Evolutionary conservation across 2,113 vertebrate genomes (phyloP).

Genomic region (Entomyzon cyanotis): DNA sequence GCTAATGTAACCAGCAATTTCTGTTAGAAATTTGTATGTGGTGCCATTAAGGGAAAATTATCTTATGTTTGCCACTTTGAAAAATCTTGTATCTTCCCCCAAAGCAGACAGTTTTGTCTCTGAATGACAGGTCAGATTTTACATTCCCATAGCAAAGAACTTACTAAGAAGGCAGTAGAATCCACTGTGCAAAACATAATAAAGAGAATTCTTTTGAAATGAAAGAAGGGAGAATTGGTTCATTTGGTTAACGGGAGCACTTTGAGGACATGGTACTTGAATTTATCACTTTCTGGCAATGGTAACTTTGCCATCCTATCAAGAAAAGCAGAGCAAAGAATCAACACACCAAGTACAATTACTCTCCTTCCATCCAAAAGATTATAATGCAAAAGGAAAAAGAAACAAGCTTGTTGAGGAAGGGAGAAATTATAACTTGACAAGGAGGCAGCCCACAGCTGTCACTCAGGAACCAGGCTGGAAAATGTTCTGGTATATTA

Average conservation of each 20-base stretch:
- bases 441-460: not conserved
- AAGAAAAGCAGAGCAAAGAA: not conserved
- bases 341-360: not conserved
- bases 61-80: not conserved
- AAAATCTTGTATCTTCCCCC: not conserved
- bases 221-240: not conserved
- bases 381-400: not conserved
- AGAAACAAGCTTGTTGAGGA: not conserved
- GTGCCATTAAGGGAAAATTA: not conserved
- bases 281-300: not conserved
- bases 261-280: not conserved
- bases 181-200: not conserved
- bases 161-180: not conserved
- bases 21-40: not conserved
- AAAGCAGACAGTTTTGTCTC: not conserved
- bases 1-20: not conserved
- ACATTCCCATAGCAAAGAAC: not conserved
- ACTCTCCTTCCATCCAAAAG: not conserved
- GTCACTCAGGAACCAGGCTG: conserved; percentile 22
- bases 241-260: not conserved
- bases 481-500: conserved; percentile 23
- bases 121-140: not conserved
- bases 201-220: not conserved
- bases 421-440: not conserved
- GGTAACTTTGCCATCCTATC: not conserved